These are phyloP conservation scores for Tenrec ecaudatus DNA, from an alignment of 2,113 vertebrate species.

Conservation along the genomic window DNA sequence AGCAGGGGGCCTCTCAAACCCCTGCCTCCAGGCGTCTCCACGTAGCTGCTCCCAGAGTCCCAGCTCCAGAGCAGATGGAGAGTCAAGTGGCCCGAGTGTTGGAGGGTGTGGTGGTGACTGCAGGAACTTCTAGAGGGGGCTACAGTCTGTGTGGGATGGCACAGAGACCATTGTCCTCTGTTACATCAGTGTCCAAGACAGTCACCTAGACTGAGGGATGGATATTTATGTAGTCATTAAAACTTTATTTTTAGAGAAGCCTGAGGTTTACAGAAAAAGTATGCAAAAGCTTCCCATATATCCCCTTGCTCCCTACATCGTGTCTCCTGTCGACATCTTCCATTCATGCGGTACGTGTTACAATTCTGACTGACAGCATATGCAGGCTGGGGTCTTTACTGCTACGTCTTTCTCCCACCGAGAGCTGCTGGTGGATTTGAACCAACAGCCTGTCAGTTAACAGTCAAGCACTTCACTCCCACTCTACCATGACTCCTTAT, in stretches of 20 bases:
- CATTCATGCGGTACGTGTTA: background rate
- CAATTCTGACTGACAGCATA: background rate
- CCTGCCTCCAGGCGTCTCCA: background rate
- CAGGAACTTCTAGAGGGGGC: background rate
- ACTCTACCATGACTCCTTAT: background rate
- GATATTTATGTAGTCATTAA: background rate
- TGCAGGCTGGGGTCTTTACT: background rate
- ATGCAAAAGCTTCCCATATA: background rate
- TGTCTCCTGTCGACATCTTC: background rate
- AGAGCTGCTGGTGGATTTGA: background rate
- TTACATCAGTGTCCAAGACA: background rate
- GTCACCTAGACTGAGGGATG: background rate
- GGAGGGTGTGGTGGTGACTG: too few relatives aligned
- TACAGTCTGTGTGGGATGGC: background rate
- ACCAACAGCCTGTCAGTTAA: background rate
- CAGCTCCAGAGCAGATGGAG: background rate
- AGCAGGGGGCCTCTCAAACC: background rate
- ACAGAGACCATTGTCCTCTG: rapidly evolving
- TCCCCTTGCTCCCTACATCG: background rate
- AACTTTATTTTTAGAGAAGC: background rate
- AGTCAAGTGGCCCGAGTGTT: background rate
- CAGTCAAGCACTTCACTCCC: background rate
- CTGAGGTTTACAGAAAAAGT: background rate
- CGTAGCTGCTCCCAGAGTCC: too few relatives aligned
- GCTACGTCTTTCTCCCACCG: background rate